These are phyloP conservation scores for Kradibia gibbosae DNA, from an alignment of 1,140 invertebrate species.

Conservation along the genomic window DNA sequence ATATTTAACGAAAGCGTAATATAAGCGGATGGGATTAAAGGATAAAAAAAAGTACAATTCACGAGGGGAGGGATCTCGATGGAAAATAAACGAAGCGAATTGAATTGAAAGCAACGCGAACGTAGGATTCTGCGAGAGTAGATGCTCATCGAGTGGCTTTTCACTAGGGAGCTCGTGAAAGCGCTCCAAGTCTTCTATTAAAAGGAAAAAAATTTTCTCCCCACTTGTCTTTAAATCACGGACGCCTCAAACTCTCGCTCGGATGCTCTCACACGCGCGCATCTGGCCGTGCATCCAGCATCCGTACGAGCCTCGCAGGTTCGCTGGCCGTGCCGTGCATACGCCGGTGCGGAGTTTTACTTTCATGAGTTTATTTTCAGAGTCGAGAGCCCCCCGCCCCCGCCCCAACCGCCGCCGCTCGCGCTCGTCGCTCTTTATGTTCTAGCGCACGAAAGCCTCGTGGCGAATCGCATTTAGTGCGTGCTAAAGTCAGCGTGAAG, in stretches of 20 bases:
- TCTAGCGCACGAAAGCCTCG: slow-evolving; percentile 58
- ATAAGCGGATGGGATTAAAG: neutral
- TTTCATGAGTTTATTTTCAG: slow-evolving; percentile 22
- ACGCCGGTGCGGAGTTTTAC: neutral
- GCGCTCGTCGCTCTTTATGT: slow-evolving; percentile 10
- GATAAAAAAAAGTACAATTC: neutral
- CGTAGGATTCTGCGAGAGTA: neutral
- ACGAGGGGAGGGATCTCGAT: neutral
- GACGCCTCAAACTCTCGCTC: neutral
- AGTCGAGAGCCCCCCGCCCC: neutral
- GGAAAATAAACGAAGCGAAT: neutral
- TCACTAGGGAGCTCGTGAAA: neutral
- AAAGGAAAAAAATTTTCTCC: neutral
- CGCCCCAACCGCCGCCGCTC: neutral
- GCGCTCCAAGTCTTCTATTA: neutral
- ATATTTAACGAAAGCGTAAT: too few relatives aligned
- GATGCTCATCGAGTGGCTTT: neutral
- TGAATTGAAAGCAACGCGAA: slow-evolving; percentile 2
- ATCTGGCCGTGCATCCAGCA: neutral
- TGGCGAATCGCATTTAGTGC: slow-evolving; percentile 57
- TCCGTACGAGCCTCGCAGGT: neutral
- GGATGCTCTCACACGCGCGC: neutral
- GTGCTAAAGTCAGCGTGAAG: slow-evolving; percentile 70
- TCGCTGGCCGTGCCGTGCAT: too few relatives aligned
- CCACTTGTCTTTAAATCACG: neutral